phyloP scores from a whole-genome alignment of 2,113 vertebrate species.

The Tenrec ecaudatus region DNA sequence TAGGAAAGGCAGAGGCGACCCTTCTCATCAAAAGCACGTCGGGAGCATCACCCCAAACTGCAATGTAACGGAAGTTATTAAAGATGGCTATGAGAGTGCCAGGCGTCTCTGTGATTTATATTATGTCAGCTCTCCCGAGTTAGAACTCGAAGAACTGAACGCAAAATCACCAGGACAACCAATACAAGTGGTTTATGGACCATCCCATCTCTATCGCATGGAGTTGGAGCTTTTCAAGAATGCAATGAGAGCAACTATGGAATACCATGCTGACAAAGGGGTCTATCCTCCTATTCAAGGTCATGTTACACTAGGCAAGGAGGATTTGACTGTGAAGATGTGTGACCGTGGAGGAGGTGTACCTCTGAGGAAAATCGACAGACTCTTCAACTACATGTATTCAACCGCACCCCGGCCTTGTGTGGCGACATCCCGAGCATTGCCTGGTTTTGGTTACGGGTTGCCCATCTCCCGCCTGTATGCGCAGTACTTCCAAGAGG shows the following conservation, averaged over 20 bases:
- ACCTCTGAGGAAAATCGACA: conserved; percentile 84
- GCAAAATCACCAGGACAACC: conserved; percentile 84
- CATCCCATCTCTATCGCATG: conserved; percentile 99
- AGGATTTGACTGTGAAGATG: conserved; percentile 98
- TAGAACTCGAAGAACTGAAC: conserved; percentile 93
- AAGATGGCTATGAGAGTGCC: conserved; percentile 92
- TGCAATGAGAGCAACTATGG: conserved; percentile 98
- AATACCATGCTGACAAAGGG: conserved; percentile 90
- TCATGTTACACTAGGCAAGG: conserved; percentile 91
- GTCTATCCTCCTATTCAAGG: conserved; percentile 93
- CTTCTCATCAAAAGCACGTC: too few species aligned
- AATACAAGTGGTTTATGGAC: conserved; percentile 91
- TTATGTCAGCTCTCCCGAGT: conserved; percentile 97
- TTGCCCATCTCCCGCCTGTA: conserved; percentile 98
- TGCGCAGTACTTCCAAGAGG: conserved; percentile 98
- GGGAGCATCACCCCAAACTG: too few species aligned
- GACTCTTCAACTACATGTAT: conserved; percentile 98
- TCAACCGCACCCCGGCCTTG: conserved; percentile 95
- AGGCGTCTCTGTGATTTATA: conserved; percentile 97
- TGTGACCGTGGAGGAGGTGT: conserved; percentile 93
- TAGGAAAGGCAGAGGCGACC: too few species aligned
- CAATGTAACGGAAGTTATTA: too few species aligned
- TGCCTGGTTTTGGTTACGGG: conserved; percentile 97
- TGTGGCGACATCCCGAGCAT: conserved; percentile 90
- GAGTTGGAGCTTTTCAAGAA: conserved; percentile 99